Evolutionary conservation across 2,888 invertebrate genomes (phyloP), one percentile per base, ranked within the genome.

Genomic region (Macaria notata): DNA sequence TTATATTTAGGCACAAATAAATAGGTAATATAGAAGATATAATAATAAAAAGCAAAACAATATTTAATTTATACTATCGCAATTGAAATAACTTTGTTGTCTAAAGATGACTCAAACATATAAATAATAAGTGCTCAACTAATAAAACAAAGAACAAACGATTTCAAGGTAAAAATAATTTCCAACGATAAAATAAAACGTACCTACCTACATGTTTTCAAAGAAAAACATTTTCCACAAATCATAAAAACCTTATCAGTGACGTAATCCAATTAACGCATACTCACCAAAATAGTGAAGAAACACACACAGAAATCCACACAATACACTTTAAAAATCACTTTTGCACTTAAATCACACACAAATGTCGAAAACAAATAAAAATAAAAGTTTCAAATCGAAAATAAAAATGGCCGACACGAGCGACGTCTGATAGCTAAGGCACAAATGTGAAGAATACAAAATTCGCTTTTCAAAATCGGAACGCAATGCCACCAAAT

Each of bases 391-490:
- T 52, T 63, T 73, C 71, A 66, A 68, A 69, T n/a, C 8, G 41
- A 75, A 19, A 73, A 68, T 66, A 69, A 78, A 78, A 70, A 81
- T 82, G 83, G 80, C 79, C 66, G 73, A 73, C 79, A 81, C 19
- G 19, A 19, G 19, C 19, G 19, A 19, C 19, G 19, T 19, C 19
- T 19, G 19, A 19, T 19, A 19, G 19, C 66, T 75, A 71, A 76
- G 73, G 79, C 78, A 76, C 82, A 76, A 83, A 81, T 79, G 73
- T 79, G 86, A 88, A 19, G 19, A 19, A 86, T 88, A 84, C 83
- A 69, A 81, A 85, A 84, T 82, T 76, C 75, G 72, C 78, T 84
- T 64, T 86, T 84, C 81, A 84, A 86, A 89, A 86, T 87, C 79
- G 82, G 79, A 79, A 80, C 78, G 74, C 64, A 54, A 46, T 47